Base-by-base conservation (phyloP, 2,888 invertebrate genomes). In the Epinotia nisella region DNA sequence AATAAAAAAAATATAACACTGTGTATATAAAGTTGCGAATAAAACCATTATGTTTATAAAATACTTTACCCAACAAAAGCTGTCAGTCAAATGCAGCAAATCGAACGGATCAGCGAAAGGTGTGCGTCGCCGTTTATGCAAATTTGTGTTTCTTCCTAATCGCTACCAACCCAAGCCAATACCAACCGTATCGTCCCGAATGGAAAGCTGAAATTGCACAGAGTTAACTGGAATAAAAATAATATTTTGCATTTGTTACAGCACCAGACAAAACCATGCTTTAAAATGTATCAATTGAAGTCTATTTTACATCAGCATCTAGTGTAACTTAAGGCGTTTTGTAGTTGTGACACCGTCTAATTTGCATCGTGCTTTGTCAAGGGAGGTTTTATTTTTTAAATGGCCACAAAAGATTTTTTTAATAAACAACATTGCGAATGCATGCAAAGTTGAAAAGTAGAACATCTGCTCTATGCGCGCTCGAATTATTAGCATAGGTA, bases 321-420 rank as follows among this genome's bases (percentile, higher is more conserved):
- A 9, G 11, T 62, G 74, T 76, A 67, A 74, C 74, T 78, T 79
- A 85, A 81, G 45, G 76, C 75, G 81, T 41, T 85, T 87, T 76
- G 75, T 65, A 68, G 68, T 76, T 75, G 76, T 74, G 74, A 78
- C 77, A 76, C 78, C 77, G 83, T 85, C 92, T 93, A 93, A 93
- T 93, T 93, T 93, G 93, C 93, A 93, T 93, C 90, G 87, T 83
- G 88, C 87, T 89, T 93, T 93, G 91, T 92, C 82, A 89, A 89
- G 87, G 85, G 82, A 84, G 88, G 86, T 89, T 90, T 88, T 90
- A 90, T 89, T 90, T 91, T 90, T 88, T 86, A 90, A 93, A 92
- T 90, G 83, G 91, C 92, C 93, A 93, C 93, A 93, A 93, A 89
- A 89, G 93, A 87, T 91, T 92, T 93, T 83, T 91, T 89, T 88